Base-by-base conservation (phyloP, 2,888 invertebrate genomes). In the Bombyx huttoni region DNA sequence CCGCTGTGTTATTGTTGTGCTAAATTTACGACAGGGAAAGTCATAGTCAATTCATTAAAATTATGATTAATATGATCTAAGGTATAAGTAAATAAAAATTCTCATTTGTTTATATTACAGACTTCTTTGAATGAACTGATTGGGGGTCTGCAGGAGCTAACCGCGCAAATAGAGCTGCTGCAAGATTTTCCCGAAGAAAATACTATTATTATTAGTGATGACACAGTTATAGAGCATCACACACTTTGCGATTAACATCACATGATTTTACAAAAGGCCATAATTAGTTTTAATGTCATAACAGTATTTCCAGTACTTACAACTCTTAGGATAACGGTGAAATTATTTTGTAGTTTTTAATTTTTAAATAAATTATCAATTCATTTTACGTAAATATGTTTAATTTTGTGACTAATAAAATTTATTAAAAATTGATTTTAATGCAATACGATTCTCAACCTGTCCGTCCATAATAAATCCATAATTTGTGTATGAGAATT, bases 191-290 rank as follows among this genome's bases (percentile, higher is more conserved):
- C 73, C 0, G 85, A 83, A 13, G 86, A 86, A 45, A 74, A 75
- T 55, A 85, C 83, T 10, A 83, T 84, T 14, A 61, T 86, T 5
- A 78, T 88, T 48, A 73, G 67, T 3, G 86, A 87, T 48, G 87
- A 88, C 54, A 85, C 86, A 0, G 64, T 83, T 1, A 49, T 83
- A 0, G 84, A 86, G 49, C 83, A 88, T 52, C 82, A 85, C 52
- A 87, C 87, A 1, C 71, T 87, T 12, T 78, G 76, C 49, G 84
- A 86, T 57, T 84, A 65, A 64, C n/a, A 13, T n/a, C 12, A 10
- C 12, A 10, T 40, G 3, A 8, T 40, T 40, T 40, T 40, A 40
- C 12, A 40, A 40, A 40, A 40, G 3, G 40, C 40, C 40, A 40
- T 40, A 8, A 40, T 40, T n/a, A 40, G 40, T 40, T 10, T 8